Percentiles rank a stretch among this genome's conserved stretches.
Conservation (phyloP, 64 coral and sea anemone genomes). For the Stichodactyla mertensii region DNA sequence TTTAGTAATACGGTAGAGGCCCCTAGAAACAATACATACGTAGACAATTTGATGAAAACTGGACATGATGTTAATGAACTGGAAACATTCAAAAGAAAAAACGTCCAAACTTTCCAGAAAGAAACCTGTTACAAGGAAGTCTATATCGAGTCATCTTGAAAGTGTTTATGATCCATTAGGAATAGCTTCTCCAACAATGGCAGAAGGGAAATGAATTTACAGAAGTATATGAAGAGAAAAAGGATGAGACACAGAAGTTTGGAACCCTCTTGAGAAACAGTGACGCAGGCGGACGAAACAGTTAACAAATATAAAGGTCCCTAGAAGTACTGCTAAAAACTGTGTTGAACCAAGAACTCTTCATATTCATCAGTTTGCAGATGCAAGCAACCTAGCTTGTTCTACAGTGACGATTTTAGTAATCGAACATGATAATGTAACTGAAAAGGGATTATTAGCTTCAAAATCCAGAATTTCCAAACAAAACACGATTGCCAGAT, state of each 20-base stretch:
- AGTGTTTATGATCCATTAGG: conserved; percentile 30
- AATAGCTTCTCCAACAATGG: conserved; percentile 33
- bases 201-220: conserved; percentile 35
- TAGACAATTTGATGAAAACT: conserved; percentile 33
- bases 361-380: conserved; percentile 47
- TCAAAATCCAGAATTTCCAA: conserved; percentile 71
- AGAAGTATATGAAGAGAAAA: conserved; percentile 31
- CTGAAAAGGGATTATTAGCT: conserved; percentile 34
- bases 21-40: conserved; percentile 22
- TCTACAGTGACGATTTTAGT: conserved; percentile 52
- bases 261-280: background rate
- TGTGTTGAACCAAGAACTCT: conserved; percentile 2
- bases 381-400: conserved; percentile 55
- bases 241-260: conserved; percentile 12
- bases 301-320: conserved; percentile 25
- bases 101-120: background rate
- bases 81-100: background rate
- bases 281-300: conserved; percentile 42
- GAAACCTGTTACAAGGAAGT: background rate
- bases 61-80: conserved; percentile 7
- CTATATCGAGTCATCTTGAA: conserved; percentile 1
- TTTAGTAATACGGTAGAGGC: conserved; percentile 1
- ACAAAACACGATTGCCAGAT: conserved; percentile 11
- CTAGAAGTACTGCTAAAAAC: conserved; percentile 20
- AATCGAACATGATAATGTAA: conserved; percentile 16